Base-by-base conservation (phyloP, 2,113 vertebrate genomes). In the Sinocyclocheilus grahami region DNA sequence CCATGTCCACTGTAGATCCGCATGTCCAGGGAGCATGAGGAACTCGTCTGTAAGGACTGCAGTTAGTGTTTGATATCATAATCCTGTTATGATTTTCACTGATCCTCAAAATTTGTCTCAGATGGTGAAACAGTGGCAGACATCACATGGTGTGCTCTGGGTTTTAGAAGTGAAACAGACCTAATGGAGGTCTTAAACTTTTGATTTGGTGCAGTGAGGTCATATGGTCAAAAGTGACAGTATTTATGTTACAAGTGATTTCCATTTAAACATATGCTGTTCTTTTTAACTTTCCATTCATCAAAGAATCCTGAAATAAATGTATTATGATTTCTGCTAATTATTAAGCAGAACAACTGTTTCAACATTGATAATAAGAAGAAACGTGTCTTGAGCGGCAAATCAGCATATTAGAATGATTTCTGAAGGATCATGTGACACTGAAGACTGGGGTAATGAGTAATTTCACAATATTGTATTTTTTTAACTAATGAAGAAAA, bases 41-140 rank as follows among this genome's bases (percentile, higher is more conserved):
- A 46, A 84, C 89, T 48, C 42, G 10, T 3, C 0, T 2, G 46
- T 42, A 42, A 75, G 88, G 86, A 42, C 81, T 87, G 69, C 42
- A 72, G 74, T 84, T 87, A 86, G 78, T 91, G 92, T 93, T 93
- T 93, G 91, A 86, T 88, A 83, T 87, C 88, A 92, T 92, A 85
- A 89, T 74, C 71, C 37, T 74, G 71, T 74, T 46, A 74, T 74
- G 37, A 74, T 74, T n/a, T 46, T 74, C 37, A 74, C 10, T n/a
- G 37, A 74, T 74, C 37, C 71, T 18, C 18, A 13, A n/a, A 74
- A 74, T 74, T 5, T 74, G 20, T 46, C 71, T 39, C 71, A 74
- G 37, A 74, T 46, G 71, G 9, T 22, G 37, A 74, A 74, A 74
- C 71, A n/a, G 39, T 13, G 71, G 20, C 71, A n/a, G 20, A 46